phyloP scores from a whole-genome alignment of 2,888 invertebrate species.

The Cheilosia soror region DNA sequence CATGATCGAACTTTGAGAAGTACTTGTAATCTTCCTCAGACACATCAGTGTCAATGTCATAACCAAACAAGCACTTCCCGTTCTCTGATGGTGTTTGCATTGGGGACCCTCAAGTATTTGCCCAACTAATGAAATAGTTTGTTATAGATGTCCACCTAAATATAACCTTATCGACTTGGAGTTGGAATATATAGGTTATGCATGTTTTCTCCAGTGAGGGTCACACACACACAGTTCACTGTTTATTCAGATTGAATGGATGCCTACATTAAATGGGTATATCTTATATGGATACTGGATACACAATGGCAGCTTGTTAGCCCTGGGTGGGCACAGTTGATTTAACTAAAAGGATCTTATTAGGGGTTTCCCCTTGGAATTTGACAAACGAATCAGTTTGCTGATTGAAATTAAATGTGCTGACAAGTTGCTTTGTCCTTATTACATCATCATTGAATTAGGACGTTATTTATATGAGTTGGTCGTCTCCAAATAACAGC shows the following conservation, averaged over 20 bases:
- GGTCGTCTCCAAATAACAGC: background rate
- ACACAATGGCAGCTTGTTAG: slow-evolving; percentile 23
- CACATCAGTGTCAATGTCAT: slow-evolving; percentile 22
- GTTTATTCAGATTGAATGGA: slow-evolving; percentile 13
- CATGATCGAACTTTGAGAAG: background rate
- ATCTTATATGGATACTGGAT: background rate
- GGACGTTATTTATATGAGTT: background rate
- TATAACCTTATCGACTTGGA: too few species aligned
- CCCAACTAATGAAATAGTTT: slow-evolving; percentile 27
- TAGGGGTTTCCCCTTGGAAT: background rate
- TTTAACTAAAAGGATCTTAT: slow-evolving; percentile 18
- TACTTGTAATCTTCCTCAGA: too few species aligned
- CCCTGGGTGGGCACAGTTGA: background rate
- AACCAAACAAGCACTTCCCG: background rate
- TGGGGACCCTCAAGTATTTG: slow-evolving; percentile 11
- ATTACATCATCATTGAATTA: background rate
- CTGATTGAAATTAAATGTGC: slow-evolving; percentile 22
- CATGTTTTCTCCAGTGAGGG: slow-evolving; percentile 4
- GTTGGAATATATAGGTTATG: background rate
- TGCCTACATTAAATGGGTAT: background rate
- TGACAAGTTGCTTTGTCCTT: slow-evolving; percentile 21
- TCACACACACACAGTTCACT: slow-evolving; percentile 7
- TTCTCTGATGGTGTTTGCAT: slow-evolving; percentile 1
- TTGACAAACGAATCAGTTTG: slow-evolving; percentile 22
- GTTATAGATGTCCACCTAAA: too few species aligned